Evolutionary conservation across 2,797 vertebrate species (phyloP).

Genomic region (Tachyglossus aculeatus): DNA sequence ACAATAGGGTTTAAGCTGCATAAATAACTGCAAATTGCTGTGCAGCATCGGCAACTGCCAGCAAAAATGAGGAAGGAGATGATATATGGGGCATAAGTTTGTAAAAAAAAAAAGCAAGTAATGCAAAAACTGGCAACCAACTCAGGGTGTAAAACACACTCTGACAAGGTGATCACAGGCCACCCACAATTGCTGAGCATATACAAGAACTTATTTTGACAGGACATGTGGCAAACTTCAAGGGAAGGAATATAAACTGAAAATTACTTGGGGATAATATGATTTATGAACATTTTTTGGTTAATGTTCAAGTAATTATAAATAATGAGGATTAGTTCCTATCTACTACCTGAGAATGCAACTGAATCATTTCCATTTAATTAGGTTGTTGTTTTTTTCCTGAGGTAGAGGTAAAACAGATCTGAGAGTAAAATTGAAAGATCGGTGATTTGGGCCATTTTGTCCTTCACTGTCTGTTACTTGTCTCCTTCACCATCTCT

Average conservation of each 20-base stretch:
- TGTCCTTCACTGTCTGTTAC: neutral
- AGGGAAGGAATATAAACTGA: conserved; percentile 16
- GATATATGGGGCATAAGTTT: conserved; percentile 43
- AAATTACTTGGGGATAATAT: neutral
- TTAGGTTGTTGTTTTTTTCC: neutral
- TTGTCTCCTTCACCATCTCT: neutral
- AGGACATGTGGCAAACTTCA: conserved; percentile 30
- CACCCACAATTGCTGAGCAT: conserved; percentile 45
- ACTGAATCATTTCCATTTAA: neutral
- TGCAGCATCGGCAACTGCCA: conserved; percentile 40
- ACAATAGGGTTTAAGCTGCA: conserved; percentile 66
- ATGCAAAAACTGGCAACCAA: conserved; percentile 46
- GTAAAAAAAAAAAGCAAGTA: conserved; percentile 3
- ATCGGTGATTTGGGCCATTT: too few relatives aligned
- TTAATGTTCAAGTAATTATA: conserved; percentile 5
- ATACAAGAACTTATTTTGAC: conserved; percentile 53
- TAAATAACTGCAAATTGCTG: conserved; percentile 68
- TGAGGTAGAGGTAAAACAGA: neutral
- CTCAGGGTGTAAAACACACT: conserved; percentile 50
- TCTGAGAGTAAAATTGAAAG: neutral
- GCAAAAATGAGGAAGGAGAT: conserved; percentile 47
- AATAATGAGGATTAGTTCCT: neutral
- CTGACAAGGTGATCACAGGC: conserved; percentile 50
- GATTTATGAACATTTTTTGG: neutral
- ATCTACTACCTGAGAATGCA: neutral